phyloP scores from a whole-genome alignment of 2,113 vertebrate genomes.

The Gymnarchus niloticus region DNA sequence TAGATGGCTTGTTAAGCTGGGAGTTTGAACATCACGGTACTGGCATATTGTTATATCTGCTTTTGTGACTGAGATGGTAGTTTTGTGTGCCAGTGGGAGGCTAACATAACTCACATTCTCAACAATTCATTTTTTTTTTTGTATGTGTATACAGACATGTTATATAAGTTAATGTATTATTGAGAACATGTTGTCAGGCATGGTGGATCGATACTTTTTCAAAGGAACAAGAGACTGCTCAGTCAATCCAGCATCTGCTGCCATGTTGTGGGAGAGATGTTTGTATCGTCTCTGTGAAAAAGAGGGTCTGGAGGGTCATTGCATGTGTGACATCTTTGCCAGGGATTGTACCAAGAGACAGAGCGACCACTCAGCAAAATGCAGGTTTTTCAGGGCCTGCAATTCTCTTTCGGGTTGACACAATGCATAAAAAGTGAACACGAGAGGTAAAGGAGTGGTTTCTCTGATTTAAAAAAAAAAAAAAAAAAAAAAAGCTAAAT shows the following conservation, averaged over 20 bases:
- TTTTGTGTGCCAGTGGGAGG: neutral
- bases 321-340: neutral
- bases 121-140: neutral
- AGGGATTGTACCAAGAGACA: neutral
- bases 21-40: neutral
- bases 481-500: too few species aligned
- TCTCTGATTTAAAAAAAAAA: too few species aligned
- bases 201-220: conserved; percentile 13
- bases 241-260: neutral
- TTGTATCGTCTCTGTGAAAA: neutral
- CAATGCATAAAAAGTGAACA: too few species aligned
- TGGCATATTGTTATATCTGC: neutral
- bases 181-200: conserved; percentile 7
- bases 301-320: neutral
- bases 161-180: conserved; percentile 20
- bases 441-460: too few species aligned
- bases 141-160: conserved; percentile 11
- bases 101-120: neutral
- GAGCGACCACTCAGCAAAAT: too few species aligned
- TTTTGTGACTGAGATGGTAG: neutral
- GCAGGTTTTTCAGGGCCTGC: too few species aligned
- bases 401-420: too few species aligned
- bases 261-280: neutral
- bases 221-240: conserved; percentile 13
- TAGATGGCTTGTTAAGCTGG: neutral